A percentile compares a stretch with the other conserved stretches of the same genome.
Conservation (phyloP, 2,888 invertebrate species). For the Drosophila mimica region DNA sequence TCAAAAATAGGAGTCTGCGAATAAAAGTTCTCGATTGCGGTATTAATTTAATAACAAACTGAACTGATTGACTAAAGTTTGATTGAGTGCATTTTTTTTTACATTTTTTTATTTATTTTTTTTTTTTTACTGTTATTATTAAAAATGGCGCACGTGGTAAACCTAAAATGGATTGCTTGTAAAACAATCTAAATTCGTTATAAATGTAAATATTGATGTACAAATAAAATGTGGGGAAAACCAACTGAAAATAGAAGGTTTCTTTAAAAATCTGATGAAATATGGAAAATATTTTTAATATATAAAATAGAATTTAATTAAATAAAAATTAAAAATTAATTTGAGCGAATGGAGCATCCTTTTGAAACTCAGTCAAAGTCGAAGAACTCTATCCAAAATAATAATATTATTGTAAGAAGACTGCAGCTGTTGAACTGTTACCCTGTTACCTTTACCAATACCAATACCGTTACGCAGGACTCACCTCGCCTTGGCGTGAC, state of each 20-base stretch:
- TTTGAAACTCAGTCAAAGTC: not conserved
- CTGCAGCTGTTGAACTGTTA: not conserved
- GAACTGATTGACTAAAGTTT: not conserved
- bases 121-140: too few species aligned
- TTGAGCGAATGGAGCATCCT: not conserved
- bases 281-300: not conserved
- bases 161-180: not conserved
- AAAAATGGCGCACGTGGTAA: too few species aligned
- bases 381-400: not conserved
- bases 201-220: not conserved
- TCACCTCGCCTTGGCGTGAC: conserved; percentile 77
- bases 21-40: not conserved
- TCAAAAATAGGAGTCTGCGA: not conserved
- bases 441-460: not conserved
- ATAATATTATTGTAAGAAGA: not conserved
- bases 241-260: not conserved
- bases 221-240: not conserved
- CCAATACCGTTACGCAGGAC: conserved; percentile 23
- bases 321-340: not conserved
- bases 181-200: not conserved
- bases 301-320: too few species aligned
- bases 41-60: not conserved
- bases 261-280: not conserved
- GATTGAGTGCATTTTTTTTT: not conserved
- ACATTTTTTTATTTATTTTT: too few species aligned